Conservation (phyloP, 1,140 invertebrate genomes). For the Formica exsecta region DNA sequence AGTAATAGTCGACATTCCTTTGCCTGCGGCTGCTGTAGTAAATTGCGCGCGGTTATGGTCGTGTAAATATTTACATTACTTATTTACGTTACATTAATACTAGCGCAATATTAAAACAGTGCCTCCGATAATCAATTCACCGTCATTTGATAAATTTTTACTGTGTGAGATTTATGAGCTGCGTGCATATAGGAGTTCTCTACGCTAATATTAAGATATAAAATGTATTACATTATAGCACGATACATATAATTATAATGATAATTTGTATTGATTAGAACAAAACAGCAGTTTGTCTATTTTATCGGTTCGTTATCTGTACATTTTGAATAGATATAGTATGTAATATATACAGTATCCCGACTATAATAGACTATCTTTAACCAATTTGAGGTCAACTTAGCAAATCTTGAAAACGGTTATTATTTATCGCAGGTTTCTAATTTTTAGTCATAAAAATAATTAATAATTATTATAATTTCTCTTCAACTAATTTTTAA, state of each 20-base stretch:
- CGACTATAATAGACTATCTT: not conserved
- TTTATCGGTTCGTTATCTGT: not conserved
- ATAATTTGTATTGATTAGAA: not conserved
- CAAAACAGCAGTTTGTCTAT: not conserved
- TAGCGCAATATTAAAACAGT: slow-evolving; percentile 1
- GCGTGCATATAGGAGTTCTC: not conserved
- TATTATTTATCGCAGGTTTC: slow-evolving; percentile 1
- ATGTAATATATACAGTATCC: not conserved
- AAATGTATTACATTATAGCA: not conserved
- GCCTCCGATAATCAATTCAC: not conserved
- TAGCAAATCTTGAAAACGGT: not conserved
- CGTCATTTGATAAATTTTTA: slow-evolving; percentile 1
- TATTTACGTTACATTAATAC: slow-evolving; percentile 24
- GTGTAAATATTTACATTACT: slow-evolving; percentile 33
- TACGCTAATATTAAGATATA: slow-evolving; percentile 23
- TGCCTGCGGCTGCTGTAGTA: not conserved
- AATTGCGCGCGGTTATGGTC: not conserved
- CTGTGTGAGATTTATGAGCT: not conserved
- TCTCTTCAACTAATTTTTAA: not conserved
- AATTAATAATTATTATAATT: not conserved
- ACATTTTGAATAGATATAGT: not conserved
- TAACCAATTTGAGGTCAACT: not conserved
- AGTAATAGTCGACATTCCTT: not conserved
- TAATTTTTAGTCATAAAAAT: not conserved
- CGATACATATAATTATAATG: not conserved